Percentiles rank a stretch among this genome's conserved stretches.
Evolutionary conservation across 2,888 invertebrate species (phyloP).

Genomic region (Drosophila austrosaltans): DNA sequence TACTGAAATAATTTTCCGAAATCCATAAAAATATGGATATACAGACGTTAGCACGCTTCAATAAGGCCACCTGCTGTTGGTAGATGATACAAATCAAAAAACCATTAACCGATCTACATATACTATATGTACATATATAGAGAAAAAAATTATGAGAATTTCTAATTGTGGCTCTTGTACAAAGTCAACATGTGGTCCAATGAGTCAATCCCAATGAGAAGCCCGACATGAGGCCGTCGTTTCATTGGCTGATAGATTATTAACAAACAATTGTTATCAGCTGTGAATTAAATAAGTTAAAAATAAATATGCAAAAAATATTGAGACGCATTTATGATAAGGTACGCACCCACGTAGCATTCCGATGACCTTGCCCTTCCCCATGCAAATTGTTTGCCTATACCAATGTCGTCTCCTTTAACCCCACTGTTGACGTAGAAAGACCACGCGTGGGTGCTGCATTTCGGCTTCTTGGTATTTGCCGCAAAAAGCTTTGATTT

Average conservation of each 20-base stretch:
- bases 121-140: conserved; percentile 16
- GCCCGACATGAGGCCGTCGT: not conserved
- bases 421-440: conserved; percentile 2
- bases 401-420: not conserved
- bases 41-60: conserved; percentile 44
- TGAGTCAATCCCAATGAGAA: conserved; percentile 45
- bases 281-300: conserved; percentile 34
- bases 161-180: conserved; percentile 33
- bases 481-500: not conserved
- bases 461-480: not conserved
- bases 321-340: not conserved
- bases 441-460: not conserved
- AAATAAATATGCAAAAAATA: conserved; percentile 26
- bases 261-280: conserved; percentile 21
- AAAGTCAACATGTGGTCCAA: conserved; percentile 52
- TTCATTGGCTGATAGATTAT: not conserved
- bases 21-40: conserved; percentile 33
- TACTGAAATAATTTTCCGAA: conserved; percentile 11
- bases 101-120: conserved; percentile 25
- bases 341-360: not conserved
- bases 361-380: not conserved
- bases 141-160: conserved; percentile 45
- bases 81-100: conserved; percentile 44
- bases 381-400: not conserved
- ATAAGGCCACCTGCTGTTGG: conserved; percentile 59